Conservation (phyloP, 2,888 invertebrate species). For the Anthophora plumipes region DNA sequence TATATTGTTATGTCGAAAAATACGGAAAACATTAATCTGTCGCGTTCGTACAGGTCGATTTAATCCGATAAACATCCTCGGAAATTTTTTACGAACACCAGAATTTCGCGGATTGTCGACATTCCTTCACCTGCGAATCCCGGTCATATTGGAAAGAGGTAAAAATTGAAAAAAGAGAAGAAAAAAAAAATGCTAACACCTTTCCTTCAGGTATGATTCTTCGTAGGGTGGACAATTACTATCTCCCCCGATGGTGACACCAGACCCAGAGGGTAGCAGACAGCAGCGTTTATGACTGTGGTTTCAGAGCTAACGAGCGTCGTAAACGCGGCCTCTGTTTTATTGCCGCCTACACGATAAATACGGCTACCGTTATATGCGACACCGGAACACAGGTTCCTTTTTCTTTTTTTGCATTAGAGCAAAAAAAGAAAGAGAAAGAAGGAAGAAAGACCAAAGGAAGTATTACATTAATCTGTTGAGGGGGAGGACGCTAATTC, state of each 20-base stretch:
- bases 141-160: background rate
- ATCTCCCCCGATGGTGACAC: conserved; percentile 6
- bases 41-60: background rate
- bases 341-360: conserved; percentile 51
- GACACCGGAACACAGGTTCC: background rate
- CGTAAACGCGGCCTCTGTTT: conserved; percentile 59
- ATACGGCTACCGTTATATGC: conserved; percentile 29
- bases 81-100: background rate
- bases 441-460: background rate
- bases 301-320: conserved; percentile 72
- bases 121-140: conserved; percentile 11
- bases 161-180: conserved; percentile 12
- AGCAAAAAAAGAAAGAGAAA: background rate
- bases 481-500: conserved; percentile 25
- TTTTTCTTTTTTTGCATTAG: background rate
- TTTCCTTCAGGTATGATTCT: conserved; percentile 34
- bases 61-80: background rate
- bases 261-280: conserved; percentile 2
- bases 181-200: background rate
- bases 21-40: background rate
- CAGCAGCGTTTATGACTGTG: conserved; percentile 66
- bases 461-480: conserved; percentile 27
- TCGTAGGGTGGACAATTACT: conserved; percentile 22
- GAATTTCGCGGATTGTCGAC: conserved; percentile 4
- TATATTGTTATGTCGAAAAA: background rate